These are phyloP conservation scores for Varecia variegata DNA, from an alignment of 2,797 vertebrate species.

Conservation along the genomic window DNA sequence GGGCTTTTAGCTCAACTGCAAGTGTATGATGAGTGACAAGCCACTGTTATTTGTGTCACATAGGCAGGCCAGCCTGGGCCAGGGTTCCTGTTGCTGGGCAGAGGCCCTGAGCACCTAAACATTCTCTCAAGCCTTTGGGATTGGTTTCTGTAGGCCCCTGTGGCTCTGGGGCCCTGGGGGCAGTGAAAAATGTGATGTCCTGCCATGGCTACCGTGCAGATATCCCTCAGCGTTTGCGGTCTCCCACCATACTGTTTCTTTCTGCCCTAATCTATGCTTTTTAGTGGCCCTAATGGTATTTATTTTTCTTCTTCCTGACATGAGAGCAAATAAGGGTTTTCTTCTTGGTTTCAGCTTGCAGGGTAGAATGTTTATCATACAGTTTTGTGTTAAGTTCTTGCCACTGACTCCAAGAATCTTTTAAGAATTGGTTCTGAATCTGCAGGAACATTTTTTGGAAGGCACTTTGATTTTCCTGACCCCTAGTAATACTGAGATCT, in stretches of 20 bases:
- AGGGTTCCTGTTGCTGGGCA: not conserved
- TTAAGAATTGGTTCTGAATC: not conserved
- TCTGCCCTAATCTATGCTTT: not conserved
- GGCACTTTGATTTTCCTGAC: not conserved
- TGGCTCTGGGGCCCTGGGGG: not conserved
- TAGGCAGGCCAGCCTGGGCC: not conserved
- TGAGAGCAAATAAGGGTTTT: not conserved
- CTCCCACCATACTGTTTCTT: not conserved
- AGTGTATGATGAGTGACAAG: not conserved
- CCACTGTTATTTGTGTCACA: not conserved
- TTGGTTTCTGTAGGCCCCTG: not conserved
- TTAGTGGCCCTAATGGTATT: not conserved
- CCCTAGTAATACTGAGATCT: not conserved
- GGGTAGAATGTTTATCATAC: not conserved
- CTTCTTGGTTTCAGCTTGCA: not conserved
- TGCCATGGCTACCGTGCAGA: not conserved
- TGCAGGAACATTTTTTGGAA: not conserved
- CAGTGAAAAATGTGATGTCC: no score
- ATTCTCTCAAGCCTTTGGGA: not conserved
- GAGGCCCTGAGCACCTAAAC: not conserved
- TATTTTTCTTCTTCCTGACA: not conserved
- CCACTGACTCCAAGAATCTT: not conserved
- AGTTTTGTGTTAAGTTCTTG: not conserved
- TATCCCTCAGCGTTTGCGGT: fast-evolving
- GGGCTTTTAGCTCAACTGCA: not conserved